Base-by-base conservation (phyloP, 2,113 vertebrate genomes). In the Phrynosoma blainvillii region DNA sequence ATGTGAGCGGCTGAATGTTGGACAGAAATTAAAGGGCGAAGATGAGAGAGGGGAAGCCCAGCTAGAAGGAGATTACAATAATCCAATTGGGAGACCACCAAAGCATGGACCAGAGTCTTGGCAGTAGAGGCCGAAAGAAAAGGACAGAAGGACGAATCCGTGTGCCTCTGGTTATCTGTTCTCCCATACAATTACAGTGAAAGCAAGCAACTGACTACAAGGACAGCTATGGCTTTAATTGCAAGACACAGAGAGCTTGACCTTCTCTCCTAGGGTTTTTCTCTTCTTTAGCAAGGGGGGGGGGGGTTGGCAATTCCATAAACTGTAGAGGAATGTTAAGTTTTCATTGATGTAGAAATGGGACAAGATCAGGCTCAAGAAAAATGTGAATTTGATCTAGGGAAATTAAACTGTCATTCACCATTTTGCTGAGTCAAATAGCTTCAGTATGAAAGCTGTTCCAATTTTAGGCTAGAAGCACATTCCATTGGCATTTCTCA, bases 171-270 rank as follows among this genome's bases (percentile, higher is more conserved):
- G 25, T 32, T 47, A 47, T 14, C 20, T 75, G 70, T 85, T 42
- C 42, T 81, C 5, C 21, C n/a, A 65, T 42, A 76, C 76, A 86
- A 40, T 76, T 54, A 42, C 71, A 81, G 21, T 10, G 32, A 85
- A 62, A 81, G 32, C 59, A n/a, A 65, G 74, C 6, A 25, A n/a
- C 12, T 42, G 18, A 74, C 70, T 75, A 21, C n/a, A 59, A 20
- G 36, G 71, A 84, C n/a, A 62, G 30, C 56, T 66, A 42, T 66
- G 40, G 70, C 82, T 66, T 66, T 81, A 82, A 82, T 88, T 65
- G 30, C n/a, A 89, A 82, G 88, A 11, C 52, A 40, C 70, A 76
- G 6, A 68, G 23, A 59, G 47, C 56, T 81, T 76, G 71, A 82
- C 30, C 79, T 75, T 40, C 30, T 47, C 47, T 82, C 79, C 71